A percentile compares a stretch with the other conserved stretches of the same genome.
phyloP scores from a whole-genome alignment of 1,140 invertebrate genomes.

The Cydia amplana region DNA sequence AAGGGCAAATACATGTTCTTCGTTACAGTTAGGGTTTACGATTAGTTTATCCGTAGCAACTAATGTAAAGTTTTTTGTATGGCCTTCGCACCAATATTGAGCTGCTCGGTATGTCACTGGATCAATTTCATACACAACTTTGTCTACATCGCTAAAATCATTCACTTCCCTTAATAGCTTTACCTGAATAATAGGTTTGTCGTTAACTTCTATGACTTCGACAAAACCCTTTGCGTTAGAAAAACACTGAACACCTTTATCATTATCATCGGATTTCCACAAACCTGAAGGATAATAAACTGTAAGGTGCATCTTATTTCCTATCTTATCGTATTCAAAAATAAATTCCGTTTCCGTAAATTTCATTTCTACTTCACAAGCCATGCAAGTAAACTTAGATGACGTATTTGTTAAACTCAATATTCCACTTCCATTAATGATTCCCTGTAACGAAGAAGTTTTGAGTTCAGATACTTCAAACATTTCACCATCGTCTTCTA shows the following conservation, averaged over 20 bases:
- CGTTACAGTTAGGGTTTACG: constrained; percentile 59
- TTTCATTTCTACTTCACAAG: constrained; percentile 58
- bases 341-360: constrained; percentile 56
- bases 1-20: constrained; percentile 65
- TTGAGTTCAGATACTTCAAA: neutral
- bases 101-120: constrained; percentile 60
- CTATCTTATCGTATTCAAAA: constrained; percentile 56
- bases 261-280: constrained; percentile 61
- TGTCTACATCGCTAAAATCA: constrained; percentile 45
- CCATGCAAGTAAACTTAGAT: constrained; percentile 55
- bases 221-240: constrained; percentile 66
- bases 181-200: constrained; percentile 45
- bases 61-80: constrained; percentile 64
- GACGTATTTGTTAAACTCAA: constrained; percentile 47
- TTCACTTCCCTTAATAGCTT: constrained; percentile 30
- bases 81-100: constrained; percentile 72
- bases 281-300: constrained; percentile 66
- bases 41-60: constrained; percentile 63
- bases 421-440: constrained; percentile 59
- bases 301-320: constrained; percentile 57
- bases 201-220: constrained; percentile 53
- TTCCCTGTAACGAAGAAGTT: constrained; percentile 34
- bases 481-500: constrained; percentile 22
- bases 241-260: constrained; percentile 69
- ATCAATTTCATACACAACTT: constrained; percentile 57